These are phyloP conservation scores for Lottia gigantea DNA, from an alignment of 2,888 invertebrate species.

Conservation along the genomic window DNA sequence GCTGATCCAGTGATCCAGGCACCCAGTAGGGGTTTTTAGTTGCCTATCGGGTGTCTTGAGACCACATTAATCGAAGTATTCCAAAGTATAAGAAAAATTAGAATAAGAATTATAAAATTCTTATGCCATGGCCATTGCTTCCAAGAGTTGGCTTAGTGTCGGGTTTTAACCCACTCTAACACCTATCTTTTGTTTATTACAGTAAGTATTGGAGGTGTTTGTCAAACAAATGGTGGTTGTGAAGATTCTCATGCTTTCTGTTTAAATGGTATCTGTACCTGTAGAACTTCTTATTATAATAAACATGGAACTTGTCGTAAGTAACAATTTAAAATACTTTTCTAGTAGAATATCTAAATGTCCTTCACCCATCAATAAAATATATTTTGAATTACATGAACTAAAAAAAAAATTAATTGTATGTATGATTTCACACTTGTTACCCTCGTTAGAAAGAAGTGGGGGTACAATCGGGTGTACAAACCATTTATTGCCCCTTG, in stretches of 20 bases:
- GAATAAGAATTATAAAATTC: too few relatives aligned
- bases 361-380: too few relatives aligned
- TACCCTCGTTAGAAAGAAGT: too few relatives aligned
- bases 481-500: too few relatives aligned
- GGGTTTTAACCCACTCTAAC: neutral
- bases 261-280: slow-evolving; percentile 39
- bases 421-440: too few relatives aligned
- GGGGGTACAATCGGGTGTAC: too few relatives aligned
- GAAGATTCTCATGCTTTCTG: slow-evolving; percentile 52
- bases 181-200: slow-evolving; percentile 16
- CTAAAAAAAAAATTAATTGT: too few relatives aligned
- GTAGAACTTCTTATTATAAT: slow-evolving; percentile 44
- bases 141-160: neutral
- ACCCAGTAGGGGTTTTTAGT: neutral
- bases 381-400: too few relatives aligned
- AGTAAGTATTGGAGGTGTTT: slow-evolving; percentile 40
- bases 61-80: too few relatives aligned
- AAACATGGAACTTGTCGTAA: slow-evolving; percentile 53
- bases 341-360: neutral
- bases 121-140: neutral
- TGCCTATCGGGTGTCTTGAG: too few relatives aligned
- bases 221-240: slow-evolving; percentile 38
- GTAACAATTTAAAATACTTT: slow-evolving; percentile 24
- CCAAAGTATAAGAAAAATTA: too few relatives aligned
- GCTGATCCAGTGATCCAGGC: neutral